phyloP scores from a whole-genome alignment of 2,113 vertebrate genomes.

The Pogonocichla stellata region DNA sequence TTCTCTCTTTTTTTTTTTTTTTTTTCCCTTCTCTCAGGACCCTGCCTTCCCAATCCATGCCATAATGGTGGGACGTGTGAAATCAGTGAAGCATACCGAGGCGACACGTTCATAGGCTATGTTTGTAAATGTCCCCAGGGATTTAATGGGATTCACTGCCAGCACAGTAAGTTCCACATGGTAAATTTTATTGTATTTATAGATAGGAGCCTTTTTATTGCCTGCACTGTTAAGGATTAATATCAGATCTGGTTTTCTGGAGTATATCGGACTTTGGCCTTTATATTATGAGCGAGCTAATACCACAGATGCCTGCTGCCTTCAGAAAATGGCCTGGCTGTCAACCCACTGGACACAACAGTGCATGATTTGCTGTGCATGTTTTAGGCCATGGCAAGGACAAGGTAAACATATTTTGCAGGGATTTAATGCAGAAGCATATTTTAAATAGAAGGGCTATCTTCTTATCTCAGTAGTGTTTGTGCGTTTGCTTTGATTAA shows the following conservation, averaged over 20 bases:
- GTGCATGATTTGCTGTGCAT: accelerated
- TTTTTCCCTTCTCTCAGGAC: constrained; percentile 75
- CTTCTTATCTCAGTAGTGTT: not conserved
- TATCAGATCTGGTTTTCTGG: not conserved
- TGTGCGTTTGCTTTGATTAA: not conserved
- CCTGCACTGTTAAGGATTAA: not conserved
- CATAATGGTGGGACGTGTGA: constrained; percentile 96
- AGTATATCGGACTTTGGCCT: not conserved
- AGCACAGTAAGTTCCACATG: constrained; percentile 90
- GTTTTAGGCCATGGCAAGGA: not conserved
- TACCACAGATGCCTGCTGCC: not conserved
- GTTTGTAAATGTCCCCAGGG: constrained; percentile 92
- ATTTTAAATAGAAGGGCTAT: not conserved
- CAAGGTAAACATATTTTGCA: not conserved
- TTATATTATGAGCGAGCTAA: not conserved
- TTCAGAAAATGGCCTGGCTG: not conserved
- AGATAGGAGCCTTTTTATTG: not conserved
- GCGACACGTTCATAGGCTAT: constrained; percentile 96
- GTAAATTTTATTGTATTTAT: constrained; percentile 25
- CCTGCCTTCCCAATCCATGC: constrained; percentile 94
- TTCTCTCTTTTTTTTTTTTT: not conserved
- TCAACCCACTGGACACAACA: not conserved
- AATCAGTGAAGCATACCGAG: constrained; percentile 93
- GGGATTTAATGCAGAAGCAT: not conserved
- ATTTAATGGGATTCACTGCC: constrained; percentile 96